A percentile compares a stretch with the other conserved stretches of the same genome.
Conservation (phyloP, 1,140 invertebrate species). For the Marisa cornuarietis region DNA sequence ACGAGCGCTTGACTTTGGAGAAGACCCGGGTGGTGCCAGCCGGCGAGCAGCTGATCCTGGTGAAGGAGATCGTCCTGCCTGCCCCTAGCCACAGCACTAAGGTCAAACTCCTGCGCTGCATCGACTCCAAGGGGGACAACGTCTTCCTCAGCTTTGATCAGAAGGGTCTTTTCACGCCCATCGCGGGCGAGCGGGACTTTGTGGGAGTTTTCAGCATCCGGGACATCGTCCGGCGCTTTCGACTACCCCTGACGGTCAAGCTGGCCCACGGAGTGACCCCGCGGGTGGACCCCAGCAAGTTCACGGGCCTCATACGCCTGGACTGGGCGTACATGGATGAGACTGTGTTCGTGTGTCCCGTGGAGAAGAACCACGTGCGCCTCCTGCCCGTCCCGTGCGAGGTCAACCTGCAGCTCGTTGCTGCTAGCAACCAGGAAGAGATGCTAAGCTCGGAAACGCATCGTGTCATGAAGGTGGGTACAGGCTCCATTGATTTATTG, state of each 20-base stretch:
- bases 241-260: slow-evolving; percentile 89
- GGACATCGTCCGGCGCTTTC: slow-evolving; percentile 82
- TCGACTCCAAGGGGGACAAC: slow-evolving; percentile 84
- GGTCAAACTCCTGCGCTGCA: slow-evolving; percentile 81
- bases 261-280: slow-evolving; percentile 86
- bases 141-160: slow-evolving; percentile 85
- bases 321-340: slow-evolving; percentile 79
- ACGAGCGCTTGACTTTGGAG: slow-evolving; percentile 74
- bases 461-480: slow-evolving; percentile 72
- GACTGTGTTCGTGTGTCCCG: slow-evolving; percentile 81
- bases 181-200: slow-evolving; percentile 91
- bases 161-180: slow-evolving; percentile 87
- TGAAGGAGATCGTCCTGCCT: slow-evolving; percentile 74
- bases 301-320: slow-evolving; percentile 78
- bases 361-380: slow-evolving; percentile 73
- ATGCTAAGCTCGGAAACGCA: slow-evolving; percentile 83
- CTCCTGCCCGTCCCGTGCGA: slow-evolving; percentile 84
- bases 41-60: slow-evolving; percentile 82
- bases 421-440: slow-evolving; percentile 83
- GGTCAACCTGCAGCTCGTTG: slow-evolving; percentile 84
- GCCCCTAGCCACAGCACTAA: slow-evolving; percentile 59
- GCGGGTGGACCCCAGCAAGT: slow-evolving; percentile 69
- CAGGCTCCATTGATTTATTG: no score
- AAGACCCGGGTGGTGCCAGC: slow-evolving; percentile 72
- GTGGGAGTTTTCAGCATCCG: slow-evolving; percentile 85